Conservation (phyloP, 2,113 vertebrate genomes). For the Centropus unirufus region DNA sequence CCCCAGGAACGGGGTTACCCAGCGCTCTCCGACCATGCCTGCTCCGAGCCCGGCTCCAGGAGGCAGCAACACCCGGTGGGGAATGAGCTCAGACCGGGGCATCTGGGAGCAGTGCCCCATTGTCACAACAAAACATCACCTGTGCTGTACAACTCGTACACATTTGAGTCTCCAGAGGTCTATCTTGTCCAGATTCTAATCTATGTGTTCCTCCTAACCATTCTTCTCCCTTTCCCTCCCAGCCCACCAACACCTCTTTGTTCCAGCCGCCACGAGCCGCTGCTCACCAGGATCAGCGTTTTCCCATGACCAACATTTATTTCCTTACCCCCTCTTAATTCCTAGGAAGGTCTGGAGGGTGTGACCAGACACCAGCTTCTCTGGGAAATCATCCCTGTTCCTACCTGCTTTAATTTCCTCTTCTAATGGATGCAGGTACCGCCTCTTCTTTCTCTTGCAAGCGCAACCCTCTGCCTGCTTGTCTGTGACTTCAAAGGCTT, state of each 20-base stretch:
- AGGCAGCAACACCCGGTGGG: rapidly evolving
- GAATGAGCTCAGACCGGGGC: background rate
- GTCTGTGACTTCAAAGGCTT: background rate
- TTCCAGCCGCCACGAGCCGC: too few species aligned
- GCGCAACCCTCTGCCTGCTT: background rate
- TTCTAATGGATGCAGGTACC: background rate
- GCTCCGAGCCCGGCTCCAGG: background rate
- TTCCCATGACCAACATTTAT: background rate
- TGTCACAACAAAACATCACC: background rate
- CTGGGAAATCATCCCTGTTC: background rate
- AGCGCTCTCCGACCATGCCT: background rate
- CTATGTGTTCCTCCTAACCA: background rate
- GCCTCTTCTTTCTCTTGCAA: background rate
- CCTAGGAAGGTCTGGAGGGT: background rate
- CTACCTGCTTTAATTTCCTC: background rate
- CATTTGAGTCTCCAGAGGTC: background rate
- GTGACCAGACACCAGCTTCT: background rate
- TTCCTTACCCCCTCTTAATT: background rate
- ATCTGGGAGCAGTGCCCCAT: background rate
- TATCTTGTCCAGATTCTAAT: background rate
- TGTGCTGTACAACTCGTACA: background rate
- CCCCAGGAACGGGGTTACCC: background rate
- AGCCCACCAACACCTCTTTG: background rate
- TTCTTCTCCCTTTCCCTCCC: background rate
- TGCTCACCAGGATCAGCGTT: background rate